Conservation (phyloP, 1,140 invertebrate genomes). For the Drosophila funebris region DNA sequence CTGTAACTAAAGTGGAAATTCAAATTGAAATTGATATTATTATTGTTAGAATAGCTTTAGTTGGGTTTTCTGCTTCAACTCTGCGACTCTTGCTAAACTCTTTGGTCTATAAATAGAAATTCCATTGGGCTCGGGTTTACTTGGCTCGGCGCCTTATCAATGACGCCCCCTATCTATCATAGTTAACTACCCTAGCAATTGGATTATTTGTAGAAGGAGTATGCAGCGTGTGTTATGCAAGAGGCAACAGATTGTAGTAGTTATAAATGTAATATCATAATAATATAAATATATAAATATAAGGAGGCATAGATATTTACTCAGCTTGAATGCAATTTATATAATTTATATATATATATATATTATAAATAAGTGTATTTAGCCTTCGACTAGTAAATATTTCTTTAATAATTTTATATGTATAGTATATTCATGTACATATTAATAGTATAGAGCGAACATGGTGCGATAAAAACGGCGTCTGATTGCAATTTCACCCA, state of each 20-base stretch:
- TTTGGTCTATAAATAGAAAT: conserved; percentile 30
- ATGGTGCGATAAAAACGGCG: conserved; percentile 43
- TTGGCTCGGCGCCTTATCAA: conserved; percentile 50
- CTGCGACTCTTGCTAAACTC: not conserved
- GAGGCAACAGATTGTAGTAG: too few relatives aligned
- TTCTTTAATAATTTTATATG: too few relatives aligned
- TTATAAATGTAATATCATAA: too few relatives aligned
- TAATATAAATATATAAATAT: too few relatives aligned
- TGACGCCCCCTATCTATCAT: not conserved
- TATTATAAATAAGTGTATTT: not conserved
- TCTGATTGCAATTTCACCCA: conserved; percentile 26
- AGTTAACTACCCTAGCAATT: too few relatives aligned
- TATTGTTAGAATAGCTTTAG: conserved; percentile 5
- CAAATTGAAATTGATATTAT: not conserved
- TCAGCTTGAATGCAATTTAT: too few relatives aligned
- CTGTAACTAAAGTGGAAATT: not conserved
- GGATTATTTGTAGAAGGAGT: too few relatives aligned
- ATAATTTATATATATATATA: too few relatives aligned
- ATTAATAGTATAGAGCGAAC: conserved; percentile 48
- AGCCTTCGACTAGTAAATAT: not conserved
- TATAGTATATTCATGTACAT: conserved; percentile 59
- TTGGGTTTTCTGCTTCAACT: not conserved
- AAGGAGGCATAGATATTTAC: too few relatives aligned
- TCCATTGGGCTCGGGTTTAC: conserved; percentile 4
- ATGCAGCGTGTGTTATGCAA: too few relatives aligned